phyloP scores from a whole-genome alignment of 2,888 invertebrate species.

The Onthophagus sagittarius region DNA sequence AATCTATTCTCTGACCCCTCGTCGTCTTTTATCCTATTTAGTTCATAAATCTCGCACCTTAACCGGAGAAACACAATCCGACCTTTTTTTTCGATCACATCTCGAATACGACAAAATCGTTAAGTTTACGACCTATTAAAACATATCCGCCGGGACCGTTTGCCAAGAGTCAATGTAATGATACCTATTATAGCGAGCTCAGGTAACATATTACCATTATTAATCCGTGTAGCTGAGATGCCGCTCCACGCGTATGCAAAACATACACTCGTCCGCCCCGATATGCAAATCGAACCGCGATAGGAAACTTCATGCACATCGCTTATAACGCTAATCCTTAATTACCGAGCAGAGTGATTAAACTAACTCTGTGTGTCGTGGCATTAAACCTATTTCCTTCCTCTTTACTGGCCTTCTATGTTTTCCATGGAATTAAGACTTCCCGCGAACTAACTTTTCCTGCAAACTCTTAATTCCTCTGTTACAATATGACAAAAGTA shows the following conservation, averaged over 20 bases:
- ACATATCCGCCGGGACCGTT: background rate
- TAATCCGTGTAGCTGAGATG: constrained; percentile 13
- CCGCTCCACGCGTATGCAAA: constrained; percentile 4
- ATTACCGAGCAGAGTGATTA: background rate
- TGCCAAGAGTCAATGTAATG: constrained; percentile 19
- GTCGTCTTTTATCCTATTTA: background rate
- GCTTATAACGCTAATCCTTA: constrained; percentile 5
- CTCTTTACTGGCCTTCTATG: background rate
- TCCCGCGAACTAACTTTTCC: background rate
- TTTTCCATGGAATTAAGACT: background rate
- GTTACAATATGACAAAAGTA: too few relatives aligned
- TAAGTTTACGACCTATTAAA: background rate
- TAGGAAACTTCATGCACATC: background rate
- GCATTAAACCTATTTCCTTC: background rate
- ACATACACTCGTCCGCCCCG: background rate
- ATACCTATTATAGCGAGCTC: constrained; percentile 22
- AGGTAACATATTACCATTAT: constrained; percentile 25
- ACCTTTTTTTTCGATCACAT: background rate
- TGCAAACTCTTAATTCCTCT: too few relatives aligned
- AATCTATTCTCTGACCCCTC: background rate
- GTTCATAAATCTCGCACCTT: background rate
- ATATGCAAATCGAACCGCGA: constrained; percentile 5
- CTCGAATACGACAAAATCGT: background rate
- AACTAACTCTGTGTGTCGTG: background rate
- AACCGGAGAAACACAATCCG: background rate